Conservation (phyloP, 2,888 invertebrate genomes). For the Zelleria hepariella region DNA sequence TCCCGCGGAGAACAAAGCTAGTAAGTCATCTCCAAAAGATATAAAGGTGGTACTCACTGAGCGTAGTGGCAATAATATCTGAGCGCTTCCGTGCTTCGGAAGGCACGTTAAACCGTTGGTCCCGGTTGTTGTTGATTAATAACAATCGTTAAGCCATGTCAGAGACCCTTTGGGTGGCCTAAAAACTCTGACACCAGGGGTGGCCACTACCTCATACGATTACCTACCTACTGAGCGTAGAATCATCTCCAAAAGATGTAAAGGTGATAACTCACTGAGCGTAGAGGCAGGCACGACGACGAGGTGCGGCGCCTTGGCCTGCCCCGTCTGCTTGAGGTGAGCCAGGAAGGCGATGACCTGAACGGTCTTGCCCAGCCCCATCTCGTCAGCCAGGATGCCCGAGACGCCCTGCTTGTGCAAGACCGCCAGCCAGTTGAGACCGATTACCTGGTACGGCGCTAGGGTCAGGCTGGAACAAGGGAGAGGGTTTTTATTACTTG, state of each 20-base stretch:
- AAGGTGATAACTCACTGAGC: no score
- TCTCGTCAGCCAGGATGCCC: conserved; percentile 97
- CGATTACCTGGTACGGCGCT: conserved; percentile 89
- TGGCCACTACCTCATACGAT: no score
- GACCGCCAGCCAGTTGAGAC: conserved; percentile 93
- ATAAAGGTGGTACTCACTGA: background rate
- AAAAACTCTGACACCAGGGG: no score
- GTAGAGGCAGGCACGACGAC: conserved; percentile 98
- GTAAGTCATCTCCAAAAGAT: no score
- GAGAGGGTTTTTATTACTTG: no score
- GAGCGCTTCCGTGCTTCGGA: background rate
- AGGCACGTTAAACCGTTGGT: background rate
- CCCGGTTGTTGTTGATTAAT: no score
- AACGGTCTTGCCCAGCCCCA: conserved; percentile 96
- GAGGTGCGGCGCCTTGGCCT: conserved; percentile 84
- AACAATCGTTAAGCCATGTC: no score
- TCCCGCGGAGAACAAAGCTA: no score
- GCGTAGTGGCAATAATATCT: no score
- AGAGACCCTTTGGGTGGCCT: no score
- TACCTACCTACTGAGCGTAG: no score
- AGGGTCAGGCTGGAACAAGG: conserved; percentile 76
- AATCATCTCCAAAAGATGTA: no score
- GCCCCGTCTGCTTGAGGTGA: conserved; percentile 85
- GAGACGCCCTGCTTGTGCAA: conserved; percentile 92
- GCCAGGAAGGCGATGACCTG: conserved; percentile 95